Base-by-base conservation (phyloP, 1,140 invertebrate species). In the Trachelipus rathkii region DNA sequence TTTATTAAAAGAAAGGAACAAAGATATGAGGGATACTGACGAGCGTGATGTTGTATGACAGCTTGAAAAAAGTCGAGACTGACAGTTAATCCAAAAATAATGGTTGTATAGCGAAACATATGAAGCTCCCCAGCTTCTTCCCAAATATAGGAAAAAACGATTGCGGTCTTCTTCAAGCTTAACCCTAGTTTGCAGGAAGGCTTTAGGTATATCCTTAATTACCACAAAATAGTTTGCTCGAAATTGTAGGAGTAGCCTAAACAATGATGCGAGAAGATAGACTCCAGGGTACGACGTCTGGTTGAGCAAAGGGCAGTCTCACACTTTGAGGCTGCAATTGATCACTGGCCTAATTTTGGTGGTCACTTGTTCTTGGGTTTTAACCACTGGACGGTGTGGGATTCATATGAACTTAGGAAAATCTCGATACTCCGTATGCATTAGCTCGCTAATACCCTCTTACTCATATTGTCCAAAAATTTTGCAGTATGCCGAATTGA, bases 271-370 rank as follows among this genome's bases (percentile, higher is more conserved):
- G 77, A 24, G 0, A 77, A 70, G 33, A 77, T 46, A 15, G n/a
- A 76, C 11, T 24, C 76, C 75, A 24, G 66, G 53, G 45, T 45
- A 75, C 6, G 53, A 43, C 9, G 76, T 46, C 50, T 78, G 24
- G 45, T 77, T 77, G 6, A 78, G n/a, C 10, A n/a, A n/a, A n/a
- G 76, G 72, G 33, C 75, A 7, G 11, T 44, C 15, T 53, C 21
- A 75, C 8, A 53, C 21, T 43, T 77, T 76, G 7, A 75, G n/a
- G 45, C 76, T 77, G 24, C 76, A 77, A 60, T 77, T 77, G 6
- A 77, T 46, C 15, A 77, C 76, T 1, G 76, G 76, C 3, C 72
- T 43, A 2, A 77, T 44, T 8, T 72, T 72, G 0, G 71, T 72
- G 0, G 24, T 72, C 2, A 10, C 10, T 5, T 21, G 19, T 46